A percentile compares a stretch with the other conserved stretches of the same genome.
phyloP scores from a whole-genome alignment of 1,140 invertebrate species.

The Zaprionus inermis region DNA sequence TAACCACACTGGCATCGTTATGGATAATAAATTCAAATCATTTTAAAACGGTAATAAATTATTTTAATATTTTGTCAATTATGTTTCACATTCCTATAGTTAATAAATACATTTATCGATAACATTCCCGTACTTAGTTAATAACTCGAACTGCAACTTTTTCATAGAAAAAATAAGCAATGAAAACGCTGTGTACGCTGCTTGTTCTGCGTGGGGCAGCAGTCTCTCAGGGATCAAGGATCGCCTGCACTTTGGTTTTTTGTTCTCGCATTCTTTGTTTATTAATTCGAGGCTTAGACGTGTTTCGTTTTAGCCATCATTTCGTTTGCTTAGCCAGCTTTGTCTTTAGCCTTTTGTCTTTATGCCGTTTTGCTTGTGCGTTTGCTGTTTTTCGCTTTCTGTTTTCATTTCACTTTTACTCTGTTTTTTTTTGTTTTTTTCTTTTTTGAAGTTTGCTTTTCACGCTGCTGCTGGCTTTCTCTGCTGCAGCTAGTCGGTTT shows the following conservation, averaged over 20 bases:
- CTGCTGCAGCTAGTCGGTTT: slow-evolving; percentile 22
- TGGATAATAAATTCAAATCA: not conserved
- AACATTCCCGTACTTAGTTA: slow-evolving; percentile 17
- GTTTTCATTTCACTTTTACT: slow-evolving; percentile 21
- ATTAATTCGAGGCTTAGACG: slow-evolving; percentile 61
- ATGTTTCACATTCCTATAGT: not conserved
- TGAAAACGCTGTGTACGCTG: slow-evolving; percentile 43
- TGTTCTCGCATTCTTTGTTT: slow-evolving; percentile 37
- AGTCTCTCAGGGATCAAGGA: not conserved
- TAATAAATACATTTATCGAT: slow-evolving; percentile 23
- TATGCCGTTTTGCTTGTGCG: slow-evolving; percentile 38
- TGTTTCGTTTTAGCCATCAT: slow-evolving; percentile 62
- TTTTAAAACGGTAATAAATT: not conserved
- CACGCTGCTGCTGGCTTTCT: slow-evolving; percentile 15
- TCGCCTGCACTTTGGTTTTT: slow-evolving; percentile 13
- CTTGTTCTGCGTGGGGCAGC: too few species aligned
- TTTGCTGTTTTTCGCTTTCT: slow-evolving; percentile 39
- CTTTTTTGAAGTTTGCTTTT: slow-evolving; percentile 36
- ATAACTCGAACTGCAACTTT: slow-evolving; percentile 53
- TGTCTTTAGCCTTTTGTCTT: slow-evolving; percentile 8
- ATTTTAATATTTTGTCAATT: not conserved
- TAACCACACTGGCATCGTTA: too few species aligned
- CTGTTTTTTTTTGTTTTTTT: slow-evolving; percentile 18
- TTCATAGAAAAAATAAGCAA: slow-evolving; percentile 75
- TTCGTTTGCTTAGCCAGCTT: slow-evolving; percentile 35